Percentiles rank a stretch among this genome's conserved stretches.
Conservation (phyloP, 2,888 invertebrate genomes). For the Pristionchus arcanus region DNA sequence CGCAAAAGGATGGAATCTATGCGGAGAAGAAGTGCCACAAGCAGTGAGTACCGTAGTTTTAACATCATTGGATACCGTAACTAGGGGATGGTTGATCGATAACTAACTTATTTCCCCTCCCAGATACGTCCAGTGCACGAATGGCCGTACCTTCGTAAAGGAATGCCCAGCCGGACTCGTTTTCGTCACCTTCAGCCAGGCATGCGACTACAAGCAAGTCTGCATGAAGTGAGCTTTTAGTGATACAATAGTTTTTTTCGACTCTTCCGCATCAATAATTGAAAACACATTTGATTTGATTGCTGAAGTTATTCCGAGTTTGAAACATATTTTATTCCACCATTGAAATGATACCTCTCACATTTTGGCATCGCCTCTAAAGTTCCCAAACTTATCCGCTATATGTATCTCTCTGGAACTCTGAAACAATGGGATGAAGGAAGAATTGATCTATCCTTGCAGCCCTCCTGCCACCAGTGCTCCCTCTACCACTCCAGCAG, state of each 20-base stretch:
- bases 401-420: no score
- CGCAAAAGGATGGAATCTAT: conserved; percentile 37
- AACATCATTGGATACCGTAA: no score
- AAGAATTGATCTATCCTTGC: not conserved
- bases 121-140: conserved; percentile 53
- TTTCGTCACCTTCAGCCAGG: not conserved
- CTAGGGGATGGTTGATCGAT: no score
- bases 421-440: no score
- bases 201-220: conserved; percentile 47
- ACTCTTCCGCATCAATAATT: no score
- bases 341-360: no score
- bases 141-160: conserved; percentile 40
- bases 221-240: conserved; percentile 49
- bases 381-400: no score
- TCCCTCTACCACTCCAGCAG: conserved; percentile 17
- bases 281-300: no score
- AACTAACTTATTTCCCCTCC: not conserved
- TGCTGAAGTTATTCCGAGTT: no score
- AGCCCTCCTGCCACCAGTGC: conserved; percentile 10
- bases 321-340: no score
- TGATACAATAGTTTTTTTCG: no score
- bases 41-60: conserved; percentile 24
- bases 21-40: conserved; percentile 49
- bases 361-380: not conserved
- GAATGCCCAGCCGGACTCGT: conserved; percentile 49